Base-by-base conservation (phyloP, 2,113 vertebrate species). In the Xiphophorus hellerii region DNA sequence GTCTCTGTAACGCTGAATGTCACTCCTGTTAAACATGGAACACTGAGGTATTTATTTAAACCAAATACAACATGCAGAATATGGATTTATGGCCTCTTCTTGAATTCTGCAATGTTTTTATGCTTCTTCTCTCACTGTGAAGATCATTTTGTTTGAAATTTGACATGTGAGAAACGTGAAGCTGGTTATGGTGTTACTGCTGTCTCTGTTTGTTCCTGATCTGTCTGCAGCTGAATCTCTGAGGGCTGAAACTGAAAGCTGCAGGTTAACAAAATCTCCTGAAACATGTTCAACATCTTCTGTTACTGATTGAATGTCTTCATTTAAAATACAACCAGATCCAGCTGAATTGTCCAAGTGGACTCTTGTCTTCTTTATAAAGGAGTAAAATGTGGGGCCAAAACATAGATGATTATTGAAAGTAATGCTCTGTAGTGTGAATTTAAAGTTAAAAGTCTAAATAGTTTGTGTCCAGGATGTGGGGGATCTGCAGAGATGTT, bases 71-170 rank as follows among this genome's bases (percentile, higher is more conserved):
- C 42, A 5, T 0, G 13, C 37, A 3, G 25, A 35, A 0, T 27
- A 29, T 69, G 69, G 42, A 17, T 60, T 28, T n/a, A 54, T 62
- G 0, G 17, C 37, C 39, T 22, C 30, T 15, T 71, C 6, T 7
- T 9, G 69, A 69, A 5, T 62, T 22, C 67, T 71, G 1, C 31
- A 22, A 58, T 73, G 37, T 81, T 73, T 84, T 82, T 67, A 71
- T 88, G 62, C 67, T 62, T 80, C 68, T 81, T 11, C 30, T 81
- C 70, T 72, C n/a, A 48, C 44, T 48, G 44, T 48, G 17, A 48
- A 48, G 44, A 17, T 48, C 1, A 2, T 48, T 20, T 58, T n/a
- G 51, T n/a, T n/a, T 51, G 5, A 20, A 51, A 5, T 22, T 51
- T 58, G 51, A 17, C 15, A 58, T 10, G 20, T 58, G 51, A 58